Evolutionary conservation across 2,888 invertebrate species (phyloP).

Genomic region (Chrysotoxum bicinctum): DNA sequence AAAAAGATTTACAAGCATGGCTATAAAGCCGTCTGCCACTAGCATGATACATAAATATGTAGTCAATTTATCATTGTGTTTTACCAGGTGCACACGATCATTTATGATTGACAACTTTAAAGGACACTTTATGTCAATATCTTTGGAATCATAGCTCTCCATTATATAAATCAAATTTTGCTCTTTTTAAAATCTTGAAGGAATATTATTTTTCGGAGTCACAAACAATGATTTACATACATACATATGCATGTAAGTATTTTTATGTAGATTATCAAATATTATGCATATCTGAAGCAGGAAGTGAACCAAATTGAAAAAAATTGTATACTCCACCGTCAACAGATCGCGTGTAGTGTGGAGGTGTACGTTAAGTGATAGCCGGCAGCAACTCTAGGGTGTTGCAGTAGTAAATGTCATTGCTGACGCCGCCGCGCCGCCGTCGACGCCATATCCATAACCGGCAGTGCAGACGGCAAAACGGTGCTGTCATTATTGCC

Average conservation of each 20-base stretch:
- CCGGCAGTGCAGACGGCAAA: background rate
- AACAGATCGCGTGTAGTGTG: conserved; percentile 42
- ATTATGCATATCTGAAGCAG: conserved; percentile 50
- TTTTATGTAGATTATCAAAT: background rate
- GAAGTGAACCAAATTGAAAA: conserved; percentile 60
- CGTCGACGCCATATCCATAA: background rate
- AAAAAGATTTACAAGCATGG: too few relatives aligned
- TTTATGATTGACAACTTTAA: background rate
- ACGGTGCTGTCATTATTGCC: background rate
- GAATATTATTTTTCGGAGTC: background rate
- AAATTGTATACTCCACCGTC: conserved; percentile 9
- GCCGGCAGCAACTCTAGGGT: conserved; percentile 3
- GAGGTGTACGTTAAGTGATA: conserved; percentile 50
- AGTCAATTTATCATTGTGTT: too few relatives aligned
- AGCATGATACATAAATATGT: too few relatives aligned
- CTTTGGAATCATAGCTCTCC: background rate
- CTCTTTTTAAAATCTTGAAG: background rate
- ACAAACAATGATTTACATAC: background rate
- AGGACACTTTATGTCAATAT: background rate
- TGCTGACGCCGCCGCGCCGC: background rate
- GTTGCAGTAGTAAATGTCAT: conserved; percentile 29
- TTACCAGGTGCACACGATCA: background rate
- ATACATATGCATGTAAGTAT: background rate
- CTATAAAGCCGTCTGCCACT: too few relatives aligned
- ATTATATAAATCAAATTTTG: background rate